Percentiles rank a stretch among this genome's conserved stretches.
Evolutionary conservation across 1,140 invertebrate species (phyloP).

Genomic region (Nephila pilipes): DNA sequence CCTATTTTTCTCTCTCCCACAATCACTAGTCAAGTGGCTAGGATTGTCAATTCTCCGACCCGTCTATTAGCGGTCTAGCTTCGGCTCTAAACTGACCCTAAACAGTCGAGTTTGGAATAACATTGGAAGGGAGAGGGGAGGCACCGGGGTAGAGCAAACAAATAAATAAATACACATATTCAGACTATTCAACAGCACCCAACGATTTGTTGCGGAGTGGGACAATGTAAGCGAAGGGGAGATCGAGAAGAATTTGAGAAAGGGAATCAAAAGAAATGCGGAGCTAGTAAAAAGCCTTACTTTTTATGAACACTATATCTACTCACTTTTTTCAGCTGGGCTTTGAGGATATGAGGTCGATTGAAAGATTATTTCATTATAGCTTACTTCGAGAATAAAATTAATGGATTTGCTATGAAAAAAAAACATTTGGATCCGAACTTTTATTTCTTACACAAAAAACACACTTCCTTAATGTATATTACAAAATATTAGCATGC

Average conservation of each 20-base stretch:
- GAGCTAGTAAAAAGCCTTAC: background rate
- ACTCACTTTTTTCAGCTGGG: background rate
- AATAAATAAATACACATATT: conserved; percentile 64
- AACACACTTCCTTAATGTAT: no score
- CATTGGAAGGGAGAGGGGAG: conserved; percentile 20
- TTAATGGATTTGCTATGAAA: background rate
- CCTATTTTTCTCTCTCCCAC: background rate
- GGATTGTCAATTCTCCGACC: background rate
- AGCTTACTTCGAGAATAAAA: no score
- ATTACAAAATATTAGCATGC: no score
- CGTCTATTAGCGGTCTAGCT: conserved; percentile 65
- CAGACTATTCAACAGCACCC: conserved; percentile 15
- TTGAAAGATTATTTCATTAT: no score
- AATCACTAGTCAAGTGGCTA: conserved; percentile 68
- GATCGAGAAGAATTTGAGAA: background rate
- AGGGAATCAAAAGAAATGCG: background rate
- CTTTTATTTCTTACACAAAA: no score
- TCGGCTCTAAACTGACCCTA: conserved; percentile 64
- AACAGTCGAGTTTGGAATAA: conserved; percentile 51
- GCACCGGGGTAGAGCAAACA: background rate
- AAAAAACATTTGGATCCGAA: no score
- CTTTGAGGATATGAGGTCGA: no score
- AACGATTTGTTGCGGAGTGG: conserved; percentile 51
- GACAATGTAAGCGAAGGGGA: background rate
- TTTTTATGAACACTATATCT: background rate